phyloP scores from a whole-genome alignment of 1,140 invertebrate genomes.

The Drosophila bocki region DNA sequence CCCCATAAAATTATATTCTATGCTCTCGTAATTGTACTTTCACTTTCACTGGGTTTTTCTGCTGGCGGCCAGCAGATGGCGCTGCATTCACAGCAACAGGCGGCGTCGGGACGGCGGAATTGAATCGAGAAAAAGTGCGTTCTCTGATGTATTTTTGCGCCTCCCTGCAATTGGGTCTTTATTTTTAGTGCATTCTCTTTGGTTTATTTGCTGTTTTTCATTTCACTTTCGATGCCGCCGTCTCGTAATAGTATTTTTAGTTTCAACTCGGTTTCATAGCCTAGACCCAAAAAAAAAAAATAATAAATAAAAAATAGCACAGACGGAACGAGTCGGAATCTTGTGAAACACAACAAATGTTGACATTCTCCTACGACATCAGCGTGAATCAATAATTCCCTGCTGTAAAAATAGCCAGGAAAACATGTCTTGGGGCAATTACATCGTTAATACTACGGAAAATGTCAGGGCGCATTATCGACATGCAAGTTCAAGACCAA shows the following conservation, averaged over 20 bases:
- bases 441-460: slow-evolving; percentile 26
- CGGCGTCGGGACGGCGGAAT: slow-evolving; percentile 17
- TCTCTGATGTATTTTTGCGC: slow-evolving; percentile 27
- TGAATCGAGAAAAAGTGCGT: slow-evolving; percentile 3
- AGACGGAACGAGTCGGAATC: slow-evolving; percentile 11
- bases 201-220: slow-evolving; percentile 19
- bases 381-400: slow-evolving; percentile 30
- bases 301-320: too few relatives aligned
- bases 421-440: slow-evolving; percentile 40
- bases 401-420: slow-evolving; percentile 26
- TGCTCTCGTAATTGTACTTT: slow-evolving; percentile 19
- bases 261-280: slow-evolving; percentile 25
- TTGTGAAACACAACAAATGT: slow-evolving; percentile 11
- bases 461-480: slow-evolving; percentile 67
- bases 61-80: slow-evolving; percentile 3
- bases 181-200: background rate
- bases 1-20: slow-evolving; percentile 10
- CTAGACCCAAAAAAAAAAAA: slow-evolving; percentile 40
- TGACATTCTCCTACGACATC: slow-evolving; percentile 19
- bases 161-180: slow-evolving; percentile 4
- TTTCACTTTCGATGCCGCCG: slow-evolving; percentile 27
- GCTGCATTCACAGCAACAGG: slow-evolving; percentile 29
- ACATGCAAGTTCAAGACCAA: slow-evolving; percentile 78
- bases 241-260: slow-evolving; percentile 42
- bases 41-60: slow-evolving; percentile 13